phyloP scores from a whole-genome alignment of 2,888 invertebrate genomes.

The Invenusta paracnida region DNA sequence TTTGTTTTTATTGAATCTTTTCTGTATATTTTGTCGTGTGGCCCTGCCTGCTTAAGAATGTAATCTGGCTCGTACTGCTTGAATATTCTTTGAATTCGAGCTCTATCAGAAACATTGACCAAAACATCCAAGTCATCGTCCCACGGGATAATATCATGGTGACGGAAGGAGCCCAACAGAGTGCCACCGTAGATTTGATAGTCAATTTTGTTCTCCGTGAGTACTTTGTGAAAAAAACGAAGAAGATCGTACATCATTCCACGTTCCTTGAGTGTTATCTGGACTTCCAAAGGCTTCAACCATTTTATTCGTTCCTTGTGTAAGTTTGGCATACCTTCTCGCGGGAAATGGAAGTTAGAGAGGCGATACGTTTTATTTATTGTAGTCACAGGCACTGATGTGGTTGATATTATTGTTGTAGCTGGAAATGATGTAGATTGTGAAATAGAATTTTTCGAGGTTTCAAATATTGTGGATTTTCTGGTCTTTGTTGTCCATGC shows the following conservation, averaged over 20 bases:
- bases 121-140: slow-evolving; percentile 47
- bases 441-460: too few species aligned
- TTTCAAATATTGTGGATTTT: too few species aligned
- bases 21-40: slow-evolving; percentile 45
- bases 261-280: slow-evolving; percentile 20
- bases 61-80: slow-evolving; percentile 20
- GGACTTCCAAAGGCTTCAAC: slow-evolving; percentile 19
- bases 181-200: slow-evolving; percentile 46
- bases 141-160: slow-evolving; percentile 47
- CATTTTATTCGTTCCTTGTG: neutral
- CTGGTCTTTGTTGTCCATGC: too few species aligned
- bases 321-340: too few species aligned
- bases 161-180: slow-evolving; percentile 46
- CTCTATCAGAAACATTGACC: slow-evolving; percentile 6
- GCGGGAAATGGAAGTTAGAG: too few species aligned
- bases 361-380: too few species aligned
- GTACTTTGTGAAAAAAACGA: neutral
- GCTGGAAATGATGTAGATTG: too few species aligned
- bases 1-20: slow-evolving; percentile 7
- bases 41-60: neutral
- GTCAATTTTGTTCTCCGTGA: slow-evolving; percentile 32
- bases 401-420: too few species aligned
- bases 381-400: too few species aligned
- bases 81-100: neutral
- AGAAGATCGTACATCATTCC: slow-evolving; percentile 1